Base-by-base conservation (phyloP, 2,888 invertebrate species). In the Andrena flavipes region DNA sequence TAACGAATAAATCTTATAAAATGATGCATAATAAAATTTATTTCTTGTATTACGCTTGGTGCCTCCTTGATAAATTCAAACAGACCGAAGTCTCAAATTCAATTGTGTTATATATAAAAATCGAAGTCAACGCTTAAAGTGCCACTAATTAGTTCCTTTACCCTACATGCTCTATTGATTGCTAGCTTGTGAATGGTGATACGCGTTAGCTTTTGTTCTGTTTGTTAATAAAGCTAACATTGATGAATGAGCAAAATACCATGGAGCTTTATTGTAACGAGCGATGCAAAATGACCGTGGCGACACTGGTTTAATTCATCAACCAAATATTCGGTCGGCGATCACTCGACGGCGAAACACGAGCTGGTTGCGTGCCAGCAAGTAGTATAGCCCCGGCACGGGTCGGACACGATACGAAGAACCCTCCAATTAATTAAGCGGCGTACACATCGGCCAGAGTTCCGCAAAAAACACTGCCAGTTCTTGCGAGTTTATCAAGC, bases 401-500 rank as follows among this genome's bases (percentile, higher is more conserved):
- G 76, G 65, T 88, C 88, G 42, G 82, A 64, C 88, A 48, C 60
- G 77, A 65, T 75, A 75, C 82, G 74, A 54, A 59, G 65, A 76
- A 80, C 70, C 73, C 73, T 68, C 76, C 75, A 76, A 85, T 85
- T 85, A 85, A 85, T 85, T 85, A 85, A 60, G 62, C 76, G 20
- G 49, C 23, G 63, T 60, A 62, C 80, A 76, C 75, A 60, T 70
- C 54, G 72, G 62, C 29, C 67, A 59, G 20, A 48, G 62, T 72
- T 20, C 51, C 48, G 59, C 60, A 49, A 65, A 73, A 59, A 71
- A 68, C 35, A 4, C n/a, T 1, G 59, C 7, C 16, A 23, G 62
- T 80, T 75, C 69, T 74, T 60, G 54, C 7, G 29, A 16, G 29
- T 51, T 80, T 26, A 69, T 80, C 68, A 51, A 80, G 51, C 68